phyloP scores from a whole-genome alignment of 1,140 invertebrate species.

The Bradysia coprophila region DNA sequence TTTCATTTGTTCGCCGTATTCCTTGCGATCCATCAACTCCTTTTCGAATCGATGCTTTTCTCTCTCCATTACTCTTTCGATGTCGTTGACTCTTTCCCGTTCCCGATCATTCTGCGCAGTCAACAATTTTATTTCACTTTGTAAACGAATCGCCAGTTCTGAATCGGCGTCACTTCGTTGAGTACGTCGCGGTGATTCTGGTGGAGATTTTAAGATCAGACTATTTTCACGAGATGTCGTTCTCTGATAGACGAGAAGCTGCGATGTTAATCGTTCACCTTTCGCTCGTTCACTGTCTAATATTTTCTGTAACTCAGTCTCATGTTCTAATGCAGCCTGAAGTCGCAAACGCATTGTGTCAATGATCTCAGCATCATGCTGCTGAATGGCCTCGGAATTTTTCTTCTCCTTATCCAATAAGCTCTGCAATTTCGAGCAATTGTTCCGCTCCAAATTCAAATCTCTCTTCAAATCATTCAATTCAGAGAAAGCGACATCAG shows the following conservation, averaged over 20 bases:
- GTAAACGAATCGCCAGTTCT: slow-evolving; percentile 25
- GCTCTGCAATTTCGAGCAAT: slow-evolving; percentile 26
- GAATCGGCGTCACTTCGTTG: slow-evolving; percentile 20
- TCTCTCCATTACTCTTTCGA: slow-evolving; percentile 24
- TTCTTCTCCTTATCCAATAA: slow-evolving; percentile 30
- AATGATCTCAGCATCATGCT: slow-evolving; percentile 38
- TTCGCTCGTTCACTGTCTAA: slow-evolving; percentile 31
- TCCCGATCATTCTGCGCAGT: slow-evolving; percentile 29
- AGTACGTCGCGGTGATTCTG: slow-evolving; percentile 16
- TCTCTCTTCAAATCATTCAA: slow-evolving; percentile 23
- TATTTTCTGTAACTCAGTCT: slow-evolving; percentile 36
- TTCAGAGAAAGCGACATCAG: slow-evolving; percentile 5
- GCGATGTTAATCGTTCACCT: slow-evolving; percentile 28
- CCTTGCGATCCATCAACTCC: slow-evolving; percentile 29
- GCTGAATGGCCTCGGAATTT: slow-evolving; percentile 27
- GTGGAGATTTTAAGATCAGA: slow-evolving; percentile 15
- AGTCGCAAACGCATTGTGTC: slow-evolving; percentile 37
- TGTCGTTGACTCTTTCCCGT: slow-evolving; percentile 23
- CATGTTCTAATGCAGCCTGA: slow-evolving; percentile 36
- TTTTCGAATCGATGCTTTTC: slow-evolving; percentile 27
- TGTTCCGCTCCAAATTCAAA: slow-evolving; percentile 24
- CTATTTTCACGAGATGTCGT: slow-evolving; percentile 17
- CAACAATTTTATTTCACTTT: slow-evolving; percentile 28
- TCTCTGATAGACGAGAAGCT: slow-evolving; percentile 15
- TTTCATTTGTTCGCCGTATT: slow-evolving; percentile 31